Evolutionary conservation across 2,113 vertebrate genomes (phyloP), one percentile per base, ranked within the genome.

Genomic region (Buteo buteo): DNA sequence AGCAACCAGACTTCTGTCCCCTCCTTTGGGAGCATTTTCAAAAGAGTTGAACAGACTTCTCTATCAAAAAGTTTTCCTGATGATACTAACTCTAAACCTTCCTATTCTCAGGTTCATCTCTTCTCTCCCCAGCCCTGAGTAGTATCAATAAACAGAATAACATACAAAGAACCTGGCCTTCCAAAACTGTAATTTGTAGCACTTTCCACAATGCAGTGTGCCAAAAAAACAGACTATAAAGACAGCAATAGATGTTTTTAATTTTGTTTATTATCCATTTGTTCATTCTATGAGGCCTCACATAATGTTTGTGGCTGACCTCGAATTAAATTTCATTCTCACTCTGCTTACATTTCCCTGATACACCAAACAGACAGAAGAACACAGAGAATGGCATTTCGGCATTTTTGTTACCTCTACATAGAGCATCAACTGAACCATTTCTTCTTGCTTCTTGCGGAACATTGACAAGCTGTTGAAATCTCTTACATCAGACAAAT

Each of bases 401-500:
- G 6, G 31, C 69, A 47, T 40, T 86, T 94, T 86, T 24, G 28
- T 78, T 76, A 89, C 91, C 55, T 86, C 88, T 71, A 13, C 24
- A 26, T 17, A 34, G 49, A 91, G 12, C 31, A 50, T 38, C 88
- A 64, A 58, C n/a, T 10, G 38, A 90, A 73, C n/a, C 15, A 57
- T 77, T 95, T 85, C 85, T 77, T 84, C 40, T 91, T 94, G 67
- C 20, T 71, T 95, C 89, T 94, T 82, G 62, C 86, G 59, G 79
- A 93, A 76, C 40, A 54, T 8, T 82, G 62, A 86, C 71, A 94
- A 81, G 74, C 45, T 92, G 94, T 90, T 95, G 94, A 97, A 97
- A 95, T 94, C 83, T 97, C 88, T 97, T 96, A 96, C 92, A 96
- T 95, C 90, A 97, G 95, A 94, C 85, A 97, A 98, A 96, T 84